These are phyloP conservation scores for Lasiurus borealis DNA, from an alignment of 2,113 vertebrate species.

Conservation along the genomic window DNA sequence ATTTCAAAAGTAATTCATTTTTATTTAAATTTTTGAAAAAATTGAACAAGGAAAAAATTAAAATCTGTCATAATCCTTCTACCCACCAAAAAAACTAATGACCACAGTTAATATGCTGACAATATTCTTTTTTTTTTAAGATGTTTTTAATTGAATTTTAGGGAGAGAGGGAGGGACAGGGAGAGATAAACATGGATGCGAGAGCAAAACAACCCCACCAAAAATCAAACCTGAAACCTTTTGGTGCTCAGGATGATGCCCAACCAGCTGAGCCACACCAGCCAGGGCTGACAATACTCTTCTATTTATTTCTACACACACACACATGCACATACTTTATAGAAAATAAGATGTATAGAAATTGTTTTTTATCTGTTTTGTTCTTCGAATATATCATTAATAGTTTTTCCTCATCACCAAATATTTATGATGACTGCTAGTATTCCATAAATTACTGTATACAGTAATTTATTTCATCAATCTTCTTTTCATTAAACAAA, in stretches of 20 bases:
- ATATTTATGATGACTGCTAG: neutral
- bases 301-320: neutral
- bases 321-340: neutral
- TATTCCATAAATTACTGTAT: neutral
- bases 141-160: neutral
- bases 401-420: neutral
- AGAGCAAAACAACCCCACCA: no score
- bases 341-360: neutral
- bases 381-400: neutral
- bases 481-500: neutral
- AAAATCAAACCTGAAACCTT: neutral
- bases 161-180: neutral
- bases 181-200: neutral
- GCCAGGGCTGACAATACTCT: neutral
- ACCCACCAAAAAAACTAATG: neutral
- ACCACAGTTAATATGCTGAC: neutral
- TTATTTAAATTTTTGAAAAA: neutral
- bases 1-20: conserved; percentile 48
- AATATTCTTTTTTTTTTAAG: neutral
- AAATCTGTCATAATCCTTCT: neutral
- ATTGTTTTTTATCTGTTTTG: neutral
- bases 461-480: neutral
- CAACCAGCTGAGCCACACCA: neutral
- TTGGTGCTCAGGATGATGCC: neutral
- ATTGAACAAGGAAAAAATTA: neutral